These are phyloP conservation scores for Prorops nasuta DNA, from an alignment of 1,140 invertebrate genomes.

Conservation along the genomic window DNA sequence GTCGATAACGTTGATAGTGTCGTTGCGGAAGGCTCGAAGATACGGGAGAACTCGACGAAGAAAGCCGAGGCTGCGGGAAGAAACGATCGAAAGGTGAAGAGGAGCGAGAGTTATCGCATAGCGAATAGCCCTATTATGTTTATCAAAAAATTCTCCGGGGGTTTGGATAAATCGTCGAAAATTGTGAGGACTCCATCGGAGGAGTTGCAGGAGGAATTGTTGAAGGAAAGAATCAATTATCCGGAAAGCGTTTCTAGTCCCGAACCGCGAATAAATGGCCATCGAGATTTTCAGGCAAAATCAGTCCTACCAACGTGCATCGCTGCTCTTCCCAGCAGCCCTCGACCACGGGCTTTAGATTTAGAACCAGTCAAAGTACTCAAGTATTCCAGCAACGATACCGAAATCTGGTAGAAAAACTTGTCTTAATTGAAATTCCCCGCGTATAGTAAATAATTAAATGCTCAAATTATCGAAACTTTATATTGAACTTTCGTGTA, in stretches of 20 bases:
- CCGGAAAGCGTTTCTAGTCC: slow-evolving; percentile 62
- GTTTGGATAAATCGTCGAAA: slow-evolving; percentile 39
- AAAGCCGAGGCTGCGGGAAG: slow-evolving; percentile 10
- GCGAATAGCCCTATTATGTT: slow-evolving; percentile 72
- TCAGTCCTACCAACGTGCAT: slow-evolving; percentile 27
- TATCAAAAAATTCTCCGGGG: slow-evolving; percentile 46
- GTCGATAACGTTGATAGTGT: slow-evolving; percentile 5
- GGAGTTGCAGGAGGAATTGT: slow-evolving; percentile 60
- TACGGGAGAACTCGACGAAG: slow-evolving; percentile 6
- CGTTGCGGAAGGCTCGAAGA: neutral
- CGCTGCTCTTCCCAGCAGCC: slow-evolving; percentile 35
- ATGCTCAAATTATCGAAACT: too few relatives aligned
- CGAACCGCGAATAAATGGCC: slow-evolving; percentile 45
- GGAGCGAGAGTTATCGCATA: slow-evolving; percentile 82
- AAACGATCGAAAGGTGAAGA: slow-evolving; percentile 61
- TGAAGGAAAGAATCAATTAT: slow-evolving; percentile 69
- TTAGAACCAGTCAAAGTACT: slow-evolving; percentile 52
- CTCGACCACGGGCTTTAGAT: slow-evolving; percentile 47
- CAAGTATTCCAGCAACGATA: slow-evolving; percentile 63
- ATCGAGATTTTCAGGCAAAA: slow-evolving; percentile 34
- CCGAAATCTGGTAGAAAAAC: slow-evolving; percentile 76
- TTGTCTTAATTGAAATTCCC: too few relatives aligned
- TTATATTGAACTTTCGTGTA: too few relatives aligned
- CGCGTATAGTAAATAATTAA: too few relatives aligned
- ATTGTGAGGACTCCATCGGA: slow-evolving; percentile 54